Evolutionary conservation across 2,888 invertebrate species (phyloP), one percentile per base, ranked within the genome.

Genomic region (Steinernema carpocapsae): DNA sequence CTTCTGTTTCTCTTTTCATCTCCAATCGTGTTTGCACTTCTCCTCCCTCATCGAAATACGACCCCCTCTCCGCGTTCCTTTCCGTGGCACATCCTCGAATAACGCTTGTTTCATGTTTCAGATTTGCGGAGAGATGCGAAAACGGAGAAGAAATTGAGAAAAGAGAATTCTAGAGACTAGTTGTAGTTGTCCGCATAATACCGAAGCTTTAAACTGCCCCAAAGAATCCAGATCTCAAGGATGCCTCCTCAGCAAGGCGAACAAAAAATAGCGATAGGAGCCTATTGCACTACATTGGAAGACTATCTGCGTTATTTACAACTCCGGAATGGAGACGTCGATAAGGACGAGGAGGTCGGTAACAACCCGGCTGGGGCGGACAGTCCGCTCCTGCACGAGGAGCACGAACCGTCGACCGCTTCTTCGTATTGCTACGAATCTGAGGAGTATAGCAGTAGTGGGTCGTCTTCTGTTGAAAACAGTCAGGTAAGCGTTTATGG

Each of bases 251-350:
- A 64, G 4, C 48, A 2, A 3, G 37, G 37, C 24, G 64, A 64
- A 29, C 64, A 64, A 3, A 64, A 64, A 32, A 32, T 64, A 1
- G 26, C 64, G 1, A 32, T 64, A 4, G 64, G 64, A 17, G 64
- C 64, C 17, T 64, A 64, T 37, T 64, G 64, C 64, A 64, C 64
- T 32, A 64, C 64, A 12, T 32, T 64, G 2, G 64, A 64, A 29
- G 64, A 64, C 64, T 64, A 64, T 64, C 64, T 64, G 64, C 64
- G 32, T 14, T 64, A 64, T 64, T 64, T 64, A 64, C 64, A 64
- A 37, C 64, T 64, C 32, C 64, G 26, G 19, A 64, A 64, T 22
- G 64, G 26, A 2, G 64, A 6, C 6, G 7, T 17, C 19, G 37
- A 64, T 29, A 37, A 37, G 32, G 64, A 37, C 17, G 64, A 26